These are phyloP conservation scores for Notarius lentiginosus DNA, from an alignment of 2,113 vertebrate species.

Conservation along the genomic window DNA sequence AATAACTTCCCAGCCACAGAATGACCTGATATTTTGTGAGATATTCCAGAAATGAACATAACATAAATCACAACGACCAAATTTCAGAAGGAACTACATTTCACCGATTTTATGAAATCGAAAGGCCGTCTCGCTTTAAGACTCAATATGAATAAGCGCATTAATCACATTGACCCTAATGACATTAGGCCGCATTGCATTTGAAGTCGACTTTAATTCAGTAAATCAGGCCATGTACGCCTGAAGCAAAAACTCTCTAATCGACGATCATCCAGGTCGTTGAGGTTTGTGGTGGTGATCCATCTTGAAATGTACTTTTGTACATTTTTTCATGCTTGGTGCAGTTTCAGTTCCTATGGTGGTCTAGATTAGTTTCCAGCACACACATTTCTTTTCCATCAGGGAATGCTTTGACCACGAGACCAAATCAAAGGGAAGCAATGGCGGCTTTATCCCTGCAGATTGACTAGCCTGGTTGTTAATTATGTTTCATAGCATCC, in stretches of 20 bases:
- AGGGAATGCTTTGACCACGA: conserved; percentile 18
- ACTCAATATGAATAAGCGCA: not conserved
- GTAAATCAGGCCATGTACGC: not conserved
- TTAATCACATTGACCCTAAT: not conserved
- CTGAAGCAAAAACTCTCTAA: not conserved
- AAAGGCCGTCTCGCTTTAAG: not conserved
- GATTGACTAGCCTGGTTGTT: conserved; percentile 23
- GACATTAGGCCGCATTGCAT: not conserved
- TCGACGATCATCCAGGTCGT: not conserved
- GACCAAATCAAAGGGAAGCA: conserved; percentile 1
- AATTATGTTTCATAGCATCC: conserved; percentile 45
- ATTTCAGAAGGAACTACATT: too few relatives aligned
- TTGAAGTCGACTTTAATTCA: not conserved
- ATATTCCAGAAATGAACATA: too few relatives aligned
- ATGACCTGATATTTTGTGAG: too few relatives aligned
- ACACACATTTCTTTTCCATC: conserved; percentile 25
- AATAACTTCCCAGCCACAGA: too few relatives aligned
- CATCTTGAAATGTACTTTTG: conserved; percentile 30
- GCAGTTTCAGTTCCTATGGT: conserved; percentile 10
- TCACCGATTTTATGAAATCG: too few relatives aligned
- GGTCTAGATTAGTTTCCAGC: conserved; percentile 20
- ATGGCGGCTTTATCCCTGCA: not conserved
- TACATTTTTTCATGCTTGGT: conserved; percentile 6
- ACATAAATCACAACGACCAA: too few relatives aligned
- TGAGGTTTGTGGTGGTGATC: conserved; percentile 31